Evolutionary conservation across 2,888 invertebrate species (phyloP), one percentile per base, ranked within the genome.

Genomic region (Villa cingulata): DNA sequence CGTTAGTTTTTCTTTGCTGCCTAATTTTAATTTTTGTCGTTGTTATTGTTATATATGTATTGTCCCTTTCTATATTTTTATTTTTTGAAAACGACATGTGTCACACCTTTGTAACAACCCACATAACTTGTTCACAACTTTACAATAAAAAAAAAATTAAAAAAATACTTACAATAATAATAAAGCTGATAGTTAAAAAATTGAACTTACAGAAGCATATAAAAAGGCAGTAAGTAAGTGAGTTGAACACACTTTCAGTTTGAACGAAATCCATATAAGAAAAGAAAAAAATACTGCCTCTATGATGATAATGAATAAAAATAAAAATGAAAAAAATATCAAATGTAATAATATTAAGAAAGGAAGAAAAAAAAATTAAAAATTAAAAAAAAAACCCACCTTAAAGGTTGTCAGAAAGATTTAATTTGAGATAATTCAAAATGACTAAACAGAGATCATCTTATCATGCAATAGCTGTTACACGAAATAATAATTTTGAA

Each of bases 351-450:
- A 23, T 23, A 6, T 23, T 23, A 6, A 6, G 4, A 6, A 10
- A 18, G 19, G 43, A 17, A 19, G 18, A n/a, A n/a, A 18, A 14
- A 15, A 18, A 14, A 15, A 18, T 6, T 6, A 34, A 43, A 19
- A 19, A 43, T 18, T 17, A 36, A 19, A 36, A 34, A 36, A 20
- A 20, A 20, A 9, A 16, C 16, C 32, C 23, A 36, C 23, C 19
- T 43, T 20, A 32, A 5, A 32, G 19, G 14, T 10, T 43, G 37
- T 34, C 15, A 32, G 43, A 43, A 43, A 43, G 45, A 45, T 45
- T 45, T 45, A 45, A 45, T 45, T 45, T 45, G 23, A 45, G 45
- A 45, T 45, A 45, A 45, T 39, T 18, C 18, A 32, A 38, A 39
- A 45, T 40, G 45, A 45, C 29, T 38, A 45, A 39, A 38, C 17